Evolutionary conservation across 2,888 invertebrate species (phyloP), one percentile per base, ranked within the genome.

Genomic region (Ormyrus rosae): DNA sequence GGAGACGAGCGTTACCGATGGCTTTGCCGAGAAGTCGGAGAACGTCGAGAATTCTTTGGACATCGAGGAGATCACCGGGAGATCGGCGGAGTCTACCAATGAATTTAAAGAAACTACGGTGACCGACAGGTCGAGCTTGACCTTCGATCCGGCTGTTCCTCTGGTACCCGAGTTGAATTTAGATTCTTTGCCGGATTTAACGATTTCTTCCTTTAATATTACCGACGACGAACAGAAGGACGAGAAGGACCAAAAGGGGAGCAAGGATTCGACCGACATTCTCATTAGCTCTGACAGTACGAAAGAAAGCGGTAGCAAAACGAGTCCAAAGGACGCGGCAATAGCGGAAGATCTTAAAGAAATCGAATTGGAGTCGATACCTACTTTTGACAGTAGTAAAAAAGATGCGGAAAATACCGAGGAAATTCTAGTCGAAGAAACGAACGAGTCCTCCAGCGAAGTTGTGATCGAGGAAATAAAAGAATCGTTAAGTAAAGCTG

Each of bases 101-200:
- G 87, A 88, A 56, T 83, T 83, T 0, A 88, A 86, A 65, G 86
- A 86, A 67, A 86, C 86, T 0, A 86, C 85, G 0, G 55, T 73
- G 8, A 73, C 82, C 67, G 82, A 82, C 48, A 58, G 77, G 9
- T 78, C 81, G 5, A 84, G 84, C 67, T 63, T 86, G 19, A 87
- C 87, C 0, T 60, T 84, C 50, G 88, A 87, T 69, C 84, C 84
- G 0, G 81, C 71, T 0, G 82, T 84, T 51, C 90, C 90, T 0
- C 82, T 85, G 48, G 87, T 90, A 0, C 90, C 90, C 0, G 90
- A 90, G 74, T 78, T 90, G 68, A 89, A 90, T 78, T 83, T 90
- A 19, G 88, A 90, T 72, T 88, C 89, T 11, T 84, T 90, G 11
- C 88, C 87, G 45, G 90, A 90, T 73, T 82, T 85, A 6, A 89